phyloP scores from a whole-genome alignment of 2,113 vertebrate species.

The Sylvietta virens region DNA sequence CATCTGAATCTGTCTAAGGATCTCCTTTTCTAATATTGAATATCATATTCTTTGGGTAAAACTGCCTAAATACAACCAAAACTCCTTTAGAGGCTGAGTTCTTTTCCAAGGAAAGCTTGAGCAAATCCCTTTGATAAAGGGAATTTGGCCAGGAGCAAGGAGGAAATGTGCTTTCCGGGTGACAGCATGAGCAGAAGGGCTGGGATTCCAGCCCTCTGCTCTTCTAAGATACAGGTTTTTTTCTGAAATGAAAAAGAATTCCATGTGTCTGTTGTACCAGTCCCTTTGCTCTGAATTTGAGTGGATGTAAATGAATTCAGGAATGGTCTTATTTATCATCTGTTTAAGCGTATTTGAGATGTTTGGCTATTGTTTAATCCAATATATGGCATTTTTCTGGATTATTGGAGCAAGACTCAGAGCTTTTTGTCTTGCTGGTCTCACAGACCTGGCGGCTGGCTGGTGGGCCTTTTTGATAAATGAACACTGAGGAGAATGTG shows the following conservation, averaged over 20 bases:
- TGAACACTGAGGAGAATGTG: not conserved
- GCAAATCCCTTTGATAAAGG: not conserved
- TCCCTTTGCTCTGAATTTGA: not conserved
- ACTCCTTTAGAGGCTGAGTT: not conserved
- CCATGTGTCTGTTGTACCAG: accelerated
- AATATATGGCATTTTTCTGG: not conserved
- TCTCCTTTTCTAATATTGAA: not conserved
- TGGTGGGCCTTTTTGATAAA: not conserved
- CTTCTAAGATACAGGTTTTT: not conserved
- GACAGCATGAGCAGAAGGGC: not conserved
- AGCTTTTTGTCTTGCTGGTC: not conserved
- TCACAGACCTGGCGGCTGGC: not conserved
- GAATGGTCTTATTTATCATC: not conserved
- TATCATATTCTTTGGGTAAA: not conserved
- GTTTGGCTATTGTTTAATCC: not conserved
- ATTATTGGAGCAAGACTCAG: not conserved
- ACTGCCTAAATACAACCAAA: not conserved
- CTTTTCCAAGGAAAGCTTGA: not conserved
- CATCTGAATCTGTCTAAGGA: not conserved
- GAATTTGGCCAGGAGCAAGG: not conserved
- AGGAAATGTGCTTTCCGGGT: not conserved
- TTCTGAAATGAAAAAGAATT: not conserved
- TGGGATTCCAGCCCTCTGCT: not conserved
- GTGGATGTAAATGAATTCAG: not conserved
- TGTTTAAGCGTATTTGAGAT: not conserved